These are phyloP conservation scores for Drosophila leontia DNA, from an alignment of 1,140 invertebrate genomes.

Conservation along the genomic window DNA sequence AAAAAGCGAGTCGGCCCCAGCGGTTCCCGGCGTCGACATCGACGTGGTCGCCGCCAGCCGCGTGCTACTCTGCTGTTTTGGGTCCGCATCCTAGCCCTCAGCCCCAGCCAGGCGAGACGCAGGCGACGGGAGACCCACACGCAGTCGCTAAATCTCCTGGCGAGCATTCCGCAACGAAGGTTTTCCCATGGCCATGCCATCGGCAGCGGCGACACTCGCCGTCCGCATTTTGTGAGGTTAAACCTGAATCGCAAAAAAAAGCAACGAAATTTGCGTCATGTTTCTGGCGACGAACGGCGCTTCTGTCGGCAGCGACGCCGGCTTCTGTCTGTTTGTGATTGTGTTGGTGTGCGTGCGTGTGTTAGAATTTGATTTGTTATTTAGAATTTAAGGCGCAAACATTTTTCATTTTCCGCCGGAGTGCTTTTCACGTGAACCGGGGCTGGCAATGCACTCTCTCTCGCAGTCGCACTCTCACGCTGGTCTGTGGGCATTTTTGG, in stretches of 20 bases:
- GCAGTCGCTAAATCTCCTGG: conserved; percentile 7
- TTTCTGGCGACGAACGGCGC: conserved; percentile 55
- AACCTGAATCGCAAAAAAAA: conserved; percentile 48
- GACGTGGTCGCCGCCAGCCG: conserved; percentile 12
- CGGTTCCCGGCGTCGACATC: conserved; percentile 3
- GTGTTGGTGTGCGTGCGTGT: conserved; percentile 13
- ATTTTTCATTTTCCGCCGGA: conserved; percentile 23
- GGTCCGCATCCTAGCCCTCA: neutral
- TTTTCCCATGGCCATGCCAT: conserved; percentile 23
- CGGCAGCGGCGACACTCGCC: conserved; percentile 8
- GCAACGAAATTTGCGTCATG: conserved; percentile 67
- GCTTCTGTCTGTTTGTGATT: conserved; percentile 15
- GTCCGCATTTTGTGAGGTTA: conserved; percentile 65
- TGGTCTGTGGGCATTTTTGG: conserved; percentile 48
- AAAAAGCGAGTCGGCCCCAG: too few relatives aligned
- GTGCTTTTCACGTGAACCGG: conserved; percentile 42
- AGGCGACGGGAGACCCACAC: neutral
- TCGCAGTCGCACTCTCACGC: conserved; percentile 28
- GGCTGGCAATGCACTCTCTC: conserved; percentile 11
- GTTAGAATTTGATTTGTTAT: conserved; percentile 38
- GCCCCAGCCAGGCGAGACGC: neutral
- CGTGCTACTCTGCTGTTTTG: conserved; percentile 12
- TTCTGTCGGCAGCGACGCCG: conserved; percentile 55
- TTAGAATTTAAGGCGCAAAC: conserved; percentile 14
- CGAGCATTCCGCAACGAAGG: neutral